Evolutionary conservation across 2,113 vertebrate species (phyloP), one percentile per base, ranked within the genome.

Genomic region (Istiophorus platypterus): DNA sequence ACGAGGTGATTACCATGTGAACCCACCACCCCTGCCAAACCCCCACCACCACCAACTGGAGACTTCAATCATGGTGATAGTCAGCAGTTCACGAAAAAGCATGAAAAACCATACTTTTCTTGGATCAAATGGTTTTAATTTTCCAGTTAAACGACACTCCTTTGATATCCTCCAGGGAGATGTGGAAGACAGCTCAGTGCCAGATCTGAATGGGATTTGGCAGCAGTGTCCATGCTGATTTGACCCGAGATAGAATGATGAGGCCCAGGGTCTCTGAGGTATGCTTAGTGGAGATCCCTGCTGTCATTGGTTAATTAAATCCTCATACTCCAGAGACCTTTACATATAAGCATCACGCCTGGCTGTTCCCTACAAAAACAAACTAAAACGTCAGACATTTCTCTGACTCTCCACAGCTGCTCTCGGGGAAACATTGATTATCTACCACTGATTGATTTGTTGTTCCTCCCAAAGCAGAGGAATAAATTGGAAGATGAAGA

Each of bases 291-390:
- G 81, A 91, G 91, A 87, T 85, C 87, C 85, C 76, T 83, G 84
- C 84, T 86, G 85, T 85, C 88, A 82, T 82, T 89, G 81, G 76
- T 89, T 89, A 86, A 90, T 91, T 91, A 85, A 91, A 88, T 80
- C 69, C 41, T 78, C 62, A 54, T 79, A 88, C 86, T 85, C 84
- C 41, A 78, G 85, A 89, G 85, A 70, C 88, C 73, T 88, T 86
- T 70, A 89, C 82, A 89, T 78, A 81, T 73, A 89, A 92, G 91
- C 86, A 90, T 82, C 67, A 86, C 29, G 63, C 72, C 67, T 84
- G 82, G 76, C 80, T 85, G 71, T 88, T 91, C 76, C 54, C 72
- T 81, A 56, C 65, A 82, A 88, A 72, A 92, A 91, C 82, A 93
- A 88, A 90, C 82, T 56, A 56, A 81, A 85, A 58, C 22, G 29